A percentile compares a stretch with the other conserved stretches of the same genome.
phyloP scores from a whole-genome alignment of 2,113 vertebrate genomes.

The Bettongia penicillata region DNA sequence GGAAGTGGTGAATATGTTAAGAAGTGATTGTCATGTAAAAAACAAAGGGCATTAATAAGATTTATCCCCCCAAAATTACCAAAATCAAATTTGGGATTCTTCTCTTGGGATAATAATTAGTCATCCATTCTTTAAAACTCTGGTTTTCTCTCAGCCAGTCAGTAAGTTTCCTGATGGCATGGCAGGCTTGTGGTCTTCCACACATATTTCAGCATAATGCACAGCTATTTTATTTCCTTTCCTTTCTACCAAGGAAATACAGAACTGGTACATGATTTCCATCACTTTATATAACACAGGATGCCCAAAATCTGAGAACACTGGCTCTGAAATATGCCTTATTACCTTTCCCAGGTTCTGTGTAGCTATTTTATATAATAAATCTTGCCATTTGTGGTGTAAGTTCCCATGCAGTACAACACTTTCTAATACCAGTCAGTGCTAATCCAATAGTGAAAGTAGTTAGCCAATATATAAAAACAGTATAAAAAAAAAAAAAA shows the following conservation, averaged over 20 bases:
- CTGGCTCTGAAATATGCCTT: not conserved
- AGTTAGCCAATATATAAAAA: not conserved
- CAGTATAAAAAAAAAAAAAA: not conserved
- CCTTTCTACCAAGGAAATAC: not conserved
- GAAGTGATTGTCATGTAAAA: not conserved
- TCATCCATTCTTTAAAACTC: not conserved
- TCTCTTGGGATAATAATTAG: not conserved
- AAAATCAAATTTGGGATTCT: not conserved
- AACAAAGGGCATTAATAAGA: not conserved
- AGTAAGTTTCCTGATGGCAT: not conserved
- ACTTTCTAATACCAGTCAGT: not conserved
- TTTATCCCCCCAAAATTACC: not conserved
- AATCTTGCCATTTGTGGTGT: not conserved
- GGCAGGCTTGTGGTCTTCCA: not conserved
- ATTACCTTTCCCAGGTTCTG: not conserved
- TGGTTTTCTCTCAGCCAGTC: not conserved
- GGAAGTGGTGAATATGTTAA: not conserved
- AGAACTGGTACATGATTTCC: not conserved
- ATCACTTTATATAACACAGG: not conserved
- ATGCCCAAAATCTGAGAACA: not conserved
- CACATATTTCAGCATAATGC: not conserved
- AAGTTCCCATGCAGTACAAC: not conserved
- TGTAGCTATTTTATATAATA: not conserved
- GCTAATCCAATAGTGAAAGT: not conserved
- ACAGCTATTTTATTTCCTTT: not conserved